Percentiles rank a stretch among this genome's conserved stretches.
phyloP scores from a whole-genome alignment of 1,140 invertebrate genomes.

The Chelonus insularis region DNA sequence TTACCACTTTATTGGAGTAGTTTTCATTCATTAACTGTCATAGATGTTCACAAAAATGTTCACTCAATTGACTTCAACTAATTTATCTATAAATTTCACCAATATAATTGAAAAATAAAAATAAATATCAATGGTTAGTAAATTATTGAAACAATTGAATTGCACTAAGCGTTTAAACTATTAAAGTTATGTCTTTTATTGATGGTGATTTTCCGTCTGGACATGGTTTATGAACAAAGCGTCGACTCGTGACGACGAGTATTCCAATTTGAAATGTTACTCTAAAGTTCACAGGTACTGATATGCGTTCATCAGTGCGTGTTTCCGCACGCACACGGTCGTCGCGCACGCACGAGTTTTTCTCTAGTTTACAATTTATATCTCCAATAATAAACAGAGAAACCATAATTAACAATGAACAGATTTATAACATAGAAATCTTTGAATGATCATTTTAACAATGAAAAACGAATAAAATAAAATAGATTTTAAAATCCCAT shows the following conservation, averaged over 20 bases:
- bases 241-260: not conserved
- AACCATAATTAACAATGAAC: constrained; percentile 1
- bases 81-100: too few relatives aligned
- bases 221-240: constrained; percentile 3
- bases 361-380: constrained; percentile 1
- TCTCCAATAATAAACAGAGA: not conserved
- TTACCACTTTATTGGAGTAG: too few relatives aligned
- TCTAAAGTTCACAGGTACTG: not conserved
- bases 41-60: too few relatives aligned
- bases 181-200: not conserved
- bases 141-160: not conserved
- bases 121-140: not conserved
- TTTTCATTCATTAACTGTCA: too few relatives aligned
- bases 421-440: too few relatives aligned
- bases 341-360: constrained; percentile 19
- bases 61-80: too few relatives aligned
- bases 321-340: constrained; percentile 12
- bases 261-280: constrained; percentile 13
- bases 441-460: not conserved
- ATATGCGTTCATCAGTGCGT: constrained; percentile 14
- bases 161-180: not conserved
- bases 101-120: too few relatives aligned
- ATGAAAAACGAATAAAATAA: not conserved
- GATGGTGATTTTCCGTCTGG: constrained; percentile 6
- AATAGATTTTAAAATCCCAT: too few relatives aligned